phyloP scores from a whole-genome alignment of 2,888 invertebrate genomes.

The Lithophane ornitopus region DNA sequence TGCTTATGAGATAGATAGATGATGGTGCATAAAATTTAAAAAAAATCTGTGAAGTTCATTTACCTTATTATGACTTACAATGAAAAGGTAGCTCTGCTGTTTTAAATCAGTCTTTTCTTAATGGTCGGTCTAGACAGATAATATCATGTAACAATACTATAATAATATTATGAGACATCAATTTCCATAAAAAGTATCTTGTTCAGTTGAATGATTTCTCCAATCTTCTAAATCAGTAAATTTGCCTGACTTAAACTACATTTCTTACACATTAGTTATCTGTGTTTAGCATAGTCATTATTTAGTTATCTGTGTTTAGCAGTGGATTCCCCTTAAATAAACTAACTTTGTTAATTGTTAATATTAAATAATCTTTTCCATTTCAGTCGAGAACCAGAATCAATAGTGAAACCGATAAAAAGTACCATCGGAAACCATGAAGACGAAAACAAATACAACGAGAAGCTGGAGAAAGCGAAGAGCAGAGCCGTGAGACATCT shows the following conservation, averaged over 20 bases:
- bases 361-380: constrained; percentile 53
- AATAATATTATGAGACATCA: too few relatives aligned
- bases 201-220: background rate
- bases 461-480: constrained; percentile 91
- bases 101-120: background rate
- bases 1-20: too few relatives aligned
- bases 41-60: background rate
- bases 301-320: too few relatives aligned
- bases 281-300: background rate
- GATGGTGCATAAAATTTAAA: constrained; percentile 8
- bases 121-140: background rate
- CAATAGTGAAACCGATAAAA: constrained; percentile 91
- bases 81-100: background rate
- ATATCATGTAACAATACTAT: background rate
- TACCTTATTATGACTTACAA: constrained; percentile 1
- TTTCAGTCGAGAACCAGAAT: constrained; percentile 93
- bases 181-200: background rate
- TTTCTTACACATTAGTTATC: background rate
- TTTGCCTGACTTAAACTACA: background rate
- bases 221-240: background rate
- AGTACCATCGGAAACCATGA: constrained; percentile 78
- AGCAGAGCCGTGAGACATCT: constrained; percentile 94
- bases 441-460: constrained; percentile 93
- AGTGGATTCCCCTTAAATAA: background rate
- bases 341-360: background rate